A percentile compares a stretch with the other conserved stretches of the same genome.
Evolutionary conservation across 1,140 invertebrate genomes (phyloP).

Genomic region (Drosophila saltans): DNA sequence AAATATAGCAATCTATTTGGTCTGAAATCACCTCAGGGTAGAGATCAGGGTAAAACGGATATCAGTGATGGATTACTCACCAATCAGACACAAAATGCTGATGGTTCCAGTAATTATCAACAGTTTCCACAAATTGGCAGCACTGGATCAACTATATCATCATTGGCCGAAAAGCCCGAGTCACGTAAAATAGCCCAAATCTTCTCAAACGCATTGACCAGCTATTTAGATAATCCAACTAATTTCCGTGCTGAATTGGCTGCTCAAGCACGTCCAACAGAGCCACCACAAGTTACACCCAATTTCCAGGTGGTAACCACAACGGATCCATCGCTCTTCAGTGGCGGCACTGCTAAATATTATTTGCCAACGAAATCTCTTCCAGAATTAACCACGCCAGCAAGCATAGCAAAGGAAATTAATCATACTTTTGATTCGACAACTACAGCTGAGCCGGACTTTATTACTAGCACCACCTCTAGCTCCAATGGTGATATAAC

Average conservation of each 20-base stretch:
- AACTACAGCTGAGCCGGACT: slow-evolving; percentile 46
- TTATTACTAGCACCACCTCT: slow-evolving; percentile 60
- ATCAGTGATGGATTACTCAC: slow-evolving; percentile 47
- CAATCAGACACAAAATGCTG: slow-evolving; percentile 42
- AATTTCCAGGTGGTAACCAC: slow-evolving; percentile 68
- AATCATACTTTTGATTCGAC: slow-evolving; percentile 82
- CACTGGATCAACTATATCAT: slow-evolving; percentile 64
- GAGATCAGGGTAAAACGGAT: slow-evolving; percentile 28
- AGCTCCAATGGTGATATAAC: slow-evolving; percentile 54
- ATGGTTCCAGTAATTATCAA: slow-evolving; percentile 40
- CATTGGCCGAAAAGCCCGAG: slow-evolving; percentile 85
- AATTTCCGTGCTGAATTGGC: slow-evolving; percentile 89
- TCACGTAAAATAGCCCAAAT: slow-evolving; percentile 91
- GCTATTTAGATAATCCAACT: slow-evolving; percentile 91
- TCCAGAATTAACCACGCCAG: slow-evolving; percentile 70
- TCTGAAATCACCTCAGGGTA: slow-evolving; percentile 40
- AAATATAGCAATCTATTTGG: slow-evolving; percentile 86
- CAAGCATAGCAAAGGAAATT: slow-evolving; percentile 83
- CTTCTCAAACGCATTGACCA: slow-evolving; percentile 91
- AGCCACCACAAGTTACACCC: slow-evolving; percentile 85
- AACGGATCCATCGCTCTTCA: slow-evolving; percentile 66
- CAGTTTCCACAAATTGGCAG: slow-evolving; percentile 78
- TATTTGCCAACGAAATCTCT: slow-evolving; percentile 76
- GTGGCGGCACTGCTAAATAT: slow-evolving; percentile 71
- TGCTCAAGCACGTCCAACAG: slow-evolving; percentile 90